Evolutionary conservation across 2,113 vertebrate genomes (phyloP).

Genomic region (Chaetura pelagica): DNA sequence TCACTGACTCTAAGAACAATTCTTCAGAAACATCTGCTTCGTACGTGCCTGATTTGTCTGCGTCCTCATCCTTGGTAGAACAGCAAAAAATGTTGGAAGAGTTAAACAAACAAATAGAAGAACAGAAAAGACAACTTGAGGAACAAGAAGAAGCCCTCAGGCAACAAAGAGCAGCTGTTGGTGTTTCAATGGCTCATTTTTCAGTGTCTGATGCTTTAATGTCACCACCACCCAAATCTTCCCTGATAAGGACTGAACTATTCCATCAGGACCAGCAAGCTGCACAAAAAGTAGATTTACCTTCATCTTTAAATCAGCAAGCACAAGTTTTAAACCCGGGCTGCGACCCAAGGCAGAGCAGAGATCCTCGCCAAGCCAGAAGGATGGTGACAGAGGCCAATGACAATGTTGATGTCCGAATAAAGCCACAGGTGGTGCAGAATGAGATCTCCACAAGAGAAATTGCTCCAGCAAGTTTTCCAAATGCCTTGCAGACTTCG

Average conservation of each 20-base stretch:
- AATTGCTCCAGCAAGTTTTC: not conserved
- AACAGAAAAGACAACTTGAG: constrained; percentile 92
- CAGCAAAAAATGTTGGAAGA: constrained; percentile 96
- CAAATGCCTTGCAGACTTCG: constrained; percentile 7
- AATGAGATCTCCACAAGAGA: constrained; percentile 1
- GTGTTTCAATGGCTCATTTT: constrained; percentile 95
- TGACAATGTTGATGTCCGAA: constrained; percentile 7
- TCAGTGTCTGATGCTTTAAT: constrained; percentile 92
- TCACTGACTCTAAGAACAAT: constrained; percentile 39
- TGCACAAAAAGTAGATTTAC: constrained; percentile 74
- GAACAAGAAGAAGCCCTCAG: constrained; percentile 93
- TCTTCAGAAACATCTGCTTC: constrained; percentile 14
- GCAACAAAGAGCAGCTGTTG: constrained; percentile 92
- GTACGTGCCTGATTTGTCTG: not conserved
- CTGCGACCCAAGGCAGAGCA: constrained; percentile 85
- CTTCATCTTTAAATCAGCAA: constrained; percentile 55
- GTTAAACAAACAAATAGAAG: constrained; percentile 95
- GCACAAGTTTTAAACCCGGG: constrained; percentile 78
- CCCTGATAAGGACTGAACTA: constrained; percentile 78
- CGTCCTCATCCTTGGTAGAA: constrained; percentile 83
- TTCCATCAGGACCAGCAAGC: constrained; percentile 83
- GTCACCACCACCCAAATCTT: constrained; percentile 87
- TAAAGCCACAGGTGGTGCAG: not conserved
- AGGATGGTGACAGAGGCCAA: constrained; percentile 67
- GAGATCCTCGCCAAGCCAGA: constrained; percentile 87